Base-by-base conservation (phyloP, 2,797 vertebrate species). In the Syngnathus acus region DNA sequence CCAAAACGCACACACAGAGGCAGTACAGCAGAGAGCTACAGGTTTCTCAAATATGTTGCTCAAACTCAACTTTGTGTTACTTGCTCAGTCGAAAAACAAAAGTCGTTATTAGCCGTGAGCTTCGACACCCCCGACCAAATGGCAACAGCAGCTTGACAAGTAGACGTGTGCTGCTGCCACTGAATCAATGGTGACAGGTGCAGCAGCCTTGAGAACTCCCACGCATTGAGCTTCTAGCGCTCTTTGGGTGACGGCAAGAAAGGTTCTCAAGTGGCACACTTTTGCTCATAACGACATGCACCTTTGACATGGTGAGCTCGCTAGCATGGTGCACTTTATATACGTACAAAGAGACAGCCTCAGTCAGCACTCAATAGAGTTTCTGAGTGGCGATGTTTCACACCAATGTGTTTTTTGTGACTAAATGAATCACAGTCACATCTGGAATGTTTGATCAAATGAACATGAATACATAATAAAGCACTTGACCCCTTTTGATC, bases 171-270 rank as follows among this genome's bases (percentile, higher is more conserved):
- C 67, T 17, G 76, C 57, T 4, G 43, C 81, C 80, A 76, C 77
- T 77, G 79, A 79, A 84, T 75, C 65, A 8, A 74, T 72, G 17
- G 6, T 66, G n/a, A 77, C 82, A 80, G 81, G 87, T 83, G 78
- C 76, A 75, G 78, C 71, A 76, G 78, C 69, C 80, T 65, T 37
- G 71, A 75, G 65, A 60, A 65, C 68, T 19, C 80, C 79, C 64
- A 75, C 76, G 43, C 67, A 60, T 32, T 32, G 17, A 65, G 72
- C 72, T 75, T 69, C 23, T 66, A 65, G 66, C 70, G 79, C 68
- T 76, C 65, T 54, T 47, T 61, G 64, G 54, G 67, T 61, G 68
- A 63, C 11, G 62, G 58, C 50, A 70, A 65, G 26, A 69, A 59
- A 71, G 62, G 64, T 37, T 70, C 69, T 69, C 38, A 47, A n/a